These are phyloP conservation scores for Seriola dumerili DNA, from an alignment of 2,113 vertebrate species.

Conservation along the genomic window DNA sequence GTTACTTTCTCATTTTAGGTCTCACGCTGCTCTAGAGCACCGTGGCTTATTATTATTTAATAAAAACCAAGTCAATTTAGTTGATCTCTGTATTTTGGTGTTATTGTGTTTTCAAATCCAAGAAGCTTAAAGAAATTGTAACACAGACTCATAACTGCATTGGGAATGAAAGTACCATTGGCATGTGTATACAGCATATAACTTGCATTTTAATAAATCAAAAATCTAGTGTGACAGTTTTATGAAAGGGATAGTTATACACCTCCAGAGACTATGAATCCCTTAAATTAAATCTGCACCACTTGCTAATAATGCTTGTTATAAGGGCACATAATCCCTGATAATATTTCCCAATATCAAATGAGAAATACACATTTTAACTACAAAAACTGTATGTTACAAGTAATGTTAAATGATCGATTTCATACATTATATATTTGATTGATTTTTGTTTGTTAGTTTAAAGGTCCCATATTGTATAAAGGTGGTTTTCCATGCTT, in stretches of 20 bases:
- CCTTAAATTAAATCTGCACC: neutral
- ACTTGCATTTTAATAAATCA: constrained; percentile 25
- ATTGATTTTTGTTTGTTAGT: too few relatives aligned
- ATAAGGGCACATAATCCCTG: neutral
- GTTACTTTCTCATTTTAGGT: constrained; percentile 35
- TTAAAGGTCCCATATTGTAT: too few relatives aligned
- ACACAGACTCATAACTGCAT: neutral
- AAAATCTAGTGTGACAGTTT: constrained; percentile 18
- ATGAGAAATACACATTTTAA: neutral
- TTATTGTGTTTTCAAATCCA: constrained; percentile 10
- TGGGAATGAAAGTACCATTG: neutral
- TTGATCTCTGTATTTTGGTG: constrained; percentile 27
- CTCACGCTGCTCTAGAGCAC: constrained; percentile 3
- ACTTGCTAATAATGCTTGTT: neutral
- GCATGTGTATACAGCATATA: neutral
- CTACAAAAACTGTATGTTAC: too few relatives aligned
- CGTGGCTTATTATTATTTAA: constrained; percentile 47
- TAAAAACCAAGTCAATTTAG: constrained; percentile 33
- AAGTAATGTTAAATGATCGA: too few relatives aligned
- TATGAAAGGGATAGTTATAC: constrained; percentile 17
- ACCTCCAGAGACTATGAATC: neutral
- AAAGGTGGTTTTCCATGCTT: too few relatives aligned
- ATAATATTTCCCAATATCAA: neutral
- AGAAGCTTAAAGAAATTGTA: neutral
- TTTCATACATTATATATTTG: too few relatives aligned